Evolutionary conservation across 2,113 vertebrate species (phyloP).

Genomic region (Scopus umbretta): DNA sequence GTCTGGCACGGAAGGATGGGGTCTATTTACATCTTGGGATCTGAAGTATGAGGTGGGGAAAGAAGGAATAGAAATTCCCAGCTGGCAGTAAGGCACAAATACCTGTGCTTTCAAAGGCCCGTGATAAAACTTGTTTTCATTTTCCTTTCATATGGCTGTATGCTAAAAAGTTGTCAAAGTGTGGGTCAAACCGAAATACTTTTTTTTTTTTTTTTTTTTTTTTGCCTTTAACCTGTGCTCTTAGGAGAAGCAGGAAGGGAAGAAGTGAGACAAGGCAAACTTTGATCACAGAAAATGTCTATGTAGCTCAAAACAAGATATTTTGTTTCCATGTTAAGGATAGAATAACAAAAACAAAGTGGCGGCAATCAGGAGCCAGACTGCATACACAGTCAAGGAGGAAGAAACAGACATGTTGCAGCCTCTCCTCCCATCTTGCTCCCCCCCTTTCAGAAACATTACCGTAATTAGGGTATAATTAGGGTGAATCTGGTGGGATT

Average conservation of each 20-base stretch:
- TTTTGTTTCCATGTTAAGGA: background rate
- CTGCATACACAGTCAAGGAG: background rate
- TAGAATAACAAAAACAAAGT: background rate
- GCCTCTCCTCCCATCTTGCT: background rate
- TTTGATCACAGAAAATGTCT: background rate
- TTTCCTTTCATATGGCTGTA: too few relatives aligned
- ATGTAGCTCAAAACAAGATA: rapidly evolving
- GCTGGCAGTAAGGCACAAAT: background rate
- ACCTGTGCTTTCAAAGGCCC: background rate
- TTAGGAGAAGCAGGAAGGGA: background rate
- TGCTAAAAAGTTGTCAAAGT: background rate
- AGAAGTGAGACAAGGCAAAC: background rate
- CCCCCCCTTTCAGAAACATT: rapidly evolving
- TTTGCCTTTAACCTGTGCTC: background rate
- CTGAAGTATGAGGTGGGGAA: background rate
- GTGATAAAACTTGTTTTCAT: background rate
- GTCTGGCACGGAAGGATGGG: rapidly evolving
- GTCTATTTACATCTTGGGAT: background rate
- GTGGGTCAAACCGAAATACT: background rate
- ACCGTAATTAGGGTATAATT: rapidly evolving
- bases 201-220: too few relatives aligned
- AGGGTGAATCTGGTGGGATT: background rate
- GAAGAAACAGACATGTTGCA: background rate
- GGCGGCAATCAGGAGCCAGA: background rate
- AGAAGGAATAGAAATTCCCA: background rate